Base-by-base conservation (phyloP, 2,113 vertebrate species). In the Xenopus laevis region DNA sequence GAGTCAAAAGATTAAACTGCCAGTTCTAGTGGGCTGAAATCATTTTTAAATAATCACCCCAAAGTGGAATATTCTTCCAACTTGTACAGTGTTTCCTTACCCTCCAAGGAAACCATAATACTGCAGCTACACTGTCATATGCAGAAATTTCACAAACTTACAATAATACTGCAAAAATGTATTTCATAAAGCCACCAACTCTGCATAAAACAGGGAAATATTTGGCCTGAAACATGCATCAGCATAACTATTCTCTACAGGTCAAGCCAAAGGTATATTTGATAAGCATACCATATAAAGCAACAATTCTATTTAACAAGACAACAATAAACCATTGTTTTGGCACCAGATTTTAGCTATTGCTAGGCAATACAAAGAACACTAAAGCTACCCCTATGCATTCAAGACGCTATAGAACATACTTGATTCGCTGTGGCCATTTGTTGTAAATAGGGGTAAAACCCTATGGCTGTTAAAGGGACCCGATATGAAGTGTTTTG, bases 291-390 rank as follows among this genome's bases (percentile, higher is more conserved):
- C 59, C 74, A 50, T 64, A 57, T 77, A 27, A 70, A 77, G 74
- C 66, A 69, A 64, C 74, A 70, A 69, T 60, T 64, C 33, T 40
- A 40, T 67, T 16, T 68, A 50, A 75, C 66, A 63, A 64, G 65
- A 50, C 65, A 46, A 77, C 74, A 67, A 23, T 66, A n/a, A 76
- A 69, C 47, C 66, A 64, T 23, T 52, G 63, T 77, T 77, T 77
- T 77, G 74, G 74, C 74, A 77, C 74, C 58, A 77, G 59, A 55
- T 70, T 76, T 17, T 57, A 53, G 21, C 59, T 70, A 70, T 27
- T 20, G 52, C 61, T 64, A 21, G 66, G 23, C 46, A 55, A 68
- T 57, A 69, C 46, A 64, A 69, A 55, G 47, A 62, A 46, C 62
- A 77, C 47, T 20, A 62, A 76, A 63, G 66, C 65, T 13, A 57